Conservation (phyloP, 2,113 vertebrate species). For the Xiphophorus couchianus region DNA sequence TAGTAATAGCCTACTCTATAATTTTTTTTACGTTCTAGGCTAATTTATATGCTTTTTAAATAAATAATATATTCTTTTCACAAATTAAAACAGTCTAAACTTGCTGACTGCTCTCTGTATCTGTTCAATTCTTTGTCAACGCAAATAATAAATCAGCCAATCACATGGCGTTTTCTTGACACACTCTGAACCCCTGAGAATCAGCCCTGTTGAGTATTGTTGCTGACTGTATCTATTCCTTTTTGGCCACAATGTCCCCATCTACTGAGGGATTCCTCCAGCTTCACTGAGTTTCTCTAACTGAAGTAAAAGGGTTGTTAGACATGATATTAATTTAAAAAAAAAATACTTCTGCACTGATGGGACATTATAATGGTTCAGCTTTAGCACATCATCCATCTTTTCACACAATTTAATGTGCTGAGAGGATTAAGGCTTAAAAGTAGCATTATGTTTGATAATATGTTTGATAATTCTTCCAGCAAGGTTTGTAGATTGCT, state of each 20-base stretch:
- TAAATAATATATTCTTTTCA: neutral
- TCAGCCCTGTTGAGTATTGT: too few relatives aligned
- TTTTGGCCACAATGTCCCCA: neutral
- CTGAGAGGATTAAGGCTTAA: constrained; percentile 1
- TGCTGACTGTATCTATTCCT: too few relatives aligned
- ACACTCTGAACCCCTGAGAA: neutral
- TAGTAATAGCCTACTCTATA: neutral
- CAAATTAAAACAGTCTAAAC: neutral
- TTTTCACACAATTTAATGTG: neutral
- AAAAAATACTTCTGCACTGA: neutral
- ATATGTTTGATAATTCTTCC: neutral
- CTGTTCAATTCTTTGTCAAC: neutral
- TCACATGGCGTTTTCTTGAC: neutral
- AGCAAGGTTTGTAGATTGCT: neutral
- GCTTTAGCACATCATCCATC: neutral
- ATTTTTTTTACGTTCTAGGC: neutral
- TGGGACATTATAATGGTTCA: neutral
- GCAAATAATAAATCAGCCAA: neutral
- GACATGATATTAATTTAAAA: neutral
- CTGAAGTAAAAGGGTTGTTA: too few relatives aligned
- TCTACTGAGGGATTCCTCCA: too few relatives aligned
- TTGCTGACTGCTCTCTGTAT: neutral
- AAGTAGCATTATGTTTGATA: constrained; percentile 2
- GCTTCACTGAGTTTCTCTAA: too few relatives aligned
- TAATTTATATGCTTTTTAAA: neutral